A percentile compares a stretch with the other conserved stretches of the same genome.
Conservation (phyloP, 1,140 invertebrate species). For the Psix sp. region DNA sequence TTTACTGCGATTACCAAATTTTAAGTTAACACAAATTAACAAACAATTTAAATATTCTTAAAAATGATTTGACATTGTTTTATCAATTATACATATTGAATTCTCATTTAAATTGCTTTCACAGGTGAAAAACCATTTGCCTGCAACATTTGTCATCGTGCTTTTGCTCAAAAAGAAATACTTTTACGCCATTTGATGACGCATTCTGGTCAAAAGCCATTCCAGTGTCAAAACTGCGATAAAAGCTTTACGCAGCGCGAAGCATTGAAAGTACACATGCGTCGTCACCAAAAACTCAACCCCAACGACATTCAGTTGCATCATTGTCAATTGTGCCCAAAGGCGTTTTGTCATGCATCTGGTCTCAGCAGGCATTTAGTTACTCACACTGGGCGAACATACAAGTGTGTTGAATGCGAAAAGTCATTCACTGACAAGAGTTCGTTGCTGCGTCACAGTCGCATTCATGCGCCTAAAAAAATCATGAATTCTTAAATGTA, state of each 20-base stretch:
- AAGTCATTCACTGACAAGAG: constrained; percentile 85
- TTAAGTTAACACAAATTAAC: too few species aligned
- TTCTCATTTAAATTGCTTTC: constrained; percentile 21
- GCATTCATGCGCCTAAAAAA: constrained; percentile 75
- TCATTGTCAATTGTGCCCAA: constrained; percentile 82
- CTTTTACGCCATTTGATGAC: constrained; percentile 88
- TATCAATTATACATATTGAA: background rate
- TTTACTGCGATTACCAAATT: too few species aligned
- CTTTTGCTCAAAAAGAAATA: constrained; percentile 88
- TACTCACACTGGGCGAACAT: constrained; percentile 83
- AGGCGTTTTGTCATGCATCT: constrained; percentile 82
- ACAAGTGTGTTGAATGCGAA: constrained; percentile 81
- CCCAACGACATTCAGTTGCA: constrained; percentile 80
- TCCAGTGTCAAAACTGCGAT: constrained; percentile 85
- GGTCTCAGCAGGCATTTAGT: constrained; percentile 84
- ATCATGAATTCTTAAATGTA: constrained; percentile 42
- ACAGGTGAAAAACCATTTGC: constrained; percentile 85
- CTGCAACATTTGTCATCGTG: constrained; percentile 84
- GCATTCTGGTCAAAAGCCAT: constrained; percentile 91
- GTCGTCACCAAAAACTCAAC: constrained; percentile 79
- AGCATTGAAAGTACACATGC: constrained; percentile 81
- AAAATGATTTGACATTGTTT: too few species aligned
- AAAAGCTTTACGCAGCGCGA: constrained; percentile 85
- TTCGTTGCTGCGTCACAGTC: constrained; percentile 81
- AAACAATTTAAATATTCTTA: too few species aligned